Evolutionary conservation across 2,888 invertebrate genomes (phyloP), one percentile per base, ranked within the genome.

Genomic region (Alloplasta piceator): DNA sequence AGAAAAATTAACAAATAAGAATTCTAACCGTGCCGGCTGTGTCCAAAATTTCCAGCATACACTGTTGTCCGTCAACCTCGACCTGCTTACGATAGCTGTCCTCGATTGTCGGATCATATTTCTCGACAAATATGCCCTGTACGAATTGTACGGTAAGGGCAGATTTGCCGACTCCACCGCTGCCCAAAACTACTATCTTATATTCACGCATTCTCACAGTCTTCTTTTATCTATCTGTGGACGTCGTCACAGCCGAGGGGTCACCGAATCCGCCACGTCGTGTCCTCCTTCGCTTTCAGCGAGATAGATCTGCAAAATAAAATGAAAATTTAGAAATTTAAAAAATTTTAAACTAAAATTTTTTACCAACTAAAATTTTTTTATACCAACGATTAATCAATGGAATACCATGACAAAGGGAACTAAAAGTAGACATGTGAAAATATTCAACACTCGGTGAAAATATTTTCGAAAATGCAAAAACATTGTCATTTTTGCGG

Each of bases 51-150:
- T 99, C 99, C 90, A 99, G 95, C 99, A 99, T 99, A 93, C 99
- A 99, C 93, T 99, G 99, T 93, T 99, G 98, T 70, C 98, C 98
- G 93, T 99, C 99, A 84, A 99, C 99, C 94, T 99, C 99, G 86
- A 99, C 98, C 95, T 99, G 99, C 95, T 99, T 99, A 93, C 99
- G 96, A 94, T 99, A 99, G 94, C 98, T 98, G 95, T 99, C 99
- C 94, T 99, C 99, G 92, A 99, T 99, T 90, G 99, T 99, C 85
- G 99, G 99, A 94, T 99, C 99, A 94, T 98, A 99, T 94, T 99
- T 99, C 94, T 99, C 99, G 89, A 99, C 99, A 94, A 99, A 99
- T 93, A 99, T 99, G 91, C 99, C 99, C 95, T 99, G 98, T 87
- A 98, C 98, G 93, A 98, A 98, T 93, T 98, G 98, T 90, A 98